These are phyloP conservation scores for Drosophila persimilis DNA, from an alignment of 1,140 invertebrate genomes.

Conservation along the genomic window DNA sequence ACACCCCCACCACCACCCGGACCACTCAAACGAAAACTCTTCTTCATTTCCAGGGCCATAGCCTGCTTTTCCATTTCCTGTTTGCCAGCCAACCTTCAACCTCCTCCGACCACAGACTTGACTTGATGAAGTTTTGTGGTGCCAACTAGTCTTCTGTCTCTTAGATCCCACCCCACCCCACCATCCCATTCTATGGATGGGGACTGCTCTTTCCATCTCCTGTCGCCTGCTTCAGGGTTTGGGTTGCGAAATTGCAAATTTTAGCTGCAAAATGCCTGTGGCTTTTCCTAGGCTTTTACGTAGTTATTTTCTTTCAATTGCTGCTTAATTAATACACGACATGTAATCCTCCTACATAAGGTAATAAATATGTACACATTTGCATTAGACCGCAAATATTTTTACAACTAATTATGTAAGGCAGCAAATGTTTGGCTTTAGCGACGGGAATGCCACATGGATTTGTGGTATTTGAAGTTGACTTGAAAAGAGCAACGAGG, in stretches of 20 bases:
- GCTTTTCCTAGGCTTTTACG: slow-evolving; percentile 16
- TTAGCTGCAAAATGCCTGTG: slow-evolving; percentile 41
- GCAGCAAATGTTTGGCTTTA: no score
- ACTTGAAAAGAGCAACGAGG: no score
- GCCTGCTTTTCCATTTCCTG: slow-evolving; percentile 48
- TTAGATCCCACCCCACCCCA: no score
- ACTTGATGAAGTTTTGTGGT: slow-evolving; percentile 58
- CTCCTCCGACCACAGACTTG: slow-evolving; percentile 40
- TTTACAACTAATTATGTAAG: background rate
- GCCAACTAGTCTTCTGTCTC: slow-evolving; percentile 22
- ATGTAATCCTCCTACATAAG: background rate
- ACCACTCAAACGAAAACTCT: slow-evolving; percentile 1
- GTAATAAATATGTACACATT: background rate
- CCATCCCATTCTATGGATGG: no score
- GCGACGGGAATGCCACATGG: no score
- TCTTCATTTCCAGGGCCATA: background rate
- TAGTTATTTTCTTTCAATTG: slow-evolving; percentile 38
- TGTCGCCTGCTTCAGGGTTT: background rate
- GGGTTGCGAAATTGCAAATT: slow-evolving; percentile 55
- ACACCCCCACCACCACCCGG: background rate
- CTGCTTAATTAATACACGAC: slow-evolving; percentile 47
- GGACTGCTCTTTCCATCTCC: background rate
- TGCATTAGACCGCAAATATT: background rate
- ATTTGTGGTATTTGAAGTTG: no score
- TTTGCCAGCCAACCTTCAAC: slow-evolving; percentile 14